Conservation (phyloP, 2,113 vertebrate genomes). For the Leptosomus discolor region DNA sequence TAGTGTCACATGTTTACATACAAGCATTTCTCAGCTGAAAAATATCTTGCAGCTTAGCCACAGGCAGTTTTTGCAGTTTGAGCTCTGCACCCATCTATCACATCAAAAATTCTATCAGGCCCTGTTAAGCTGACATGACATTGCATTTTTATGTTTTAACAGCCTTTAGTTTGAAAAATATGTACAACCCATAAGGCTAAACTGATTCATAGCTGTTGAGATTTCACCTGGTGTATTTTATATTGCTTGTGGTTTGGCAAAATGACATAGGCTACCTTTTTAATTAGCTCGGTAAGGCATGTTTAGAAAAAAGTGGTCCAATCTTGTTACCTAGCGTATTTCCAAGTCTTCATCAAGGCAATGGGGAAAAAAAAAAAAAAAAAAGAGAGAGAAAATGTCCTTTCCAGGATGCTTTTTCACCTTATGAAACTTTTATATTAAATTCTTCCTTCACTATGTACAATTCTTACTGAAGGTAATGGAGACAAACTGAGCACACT, state of each 20-base stretch:
- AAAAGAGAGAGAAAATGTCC: background rate
- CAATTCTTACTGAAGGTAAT: background rate
- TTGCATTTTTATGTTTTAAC: slow-evolving; percentile 28
- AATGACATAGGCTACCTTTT: background rate
- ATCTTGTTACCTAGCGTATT: background rate
- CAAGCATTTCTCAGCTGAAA: slow-evolving; percentile 36
- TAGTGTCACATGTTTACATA: slow-evolving; percentile 33
- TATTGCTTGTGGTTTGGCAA: background rate
- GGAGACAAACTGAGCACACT: background rate
- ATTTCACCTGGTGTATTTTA: background rate
- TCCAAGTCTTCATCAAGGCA: background rate
- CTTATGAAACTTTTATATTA: background rate
- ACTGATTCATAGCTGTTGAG: background rate
- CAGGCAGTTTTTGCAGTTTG: slow-evolving; percentile 24
- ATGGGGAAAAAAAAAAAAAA: background rate
- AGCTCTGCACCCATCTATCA: slow-evolving; percentile 22
- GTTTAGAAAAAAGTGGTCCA: background rate
- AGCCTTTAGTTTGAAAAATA: background rate
- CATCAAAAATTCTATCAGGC: slow-evolving; percentile 14
- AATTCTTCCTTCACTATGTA: background rate
- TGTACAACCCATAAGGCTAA: background rate
- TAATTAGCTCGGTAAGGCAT: rapidly evolving
- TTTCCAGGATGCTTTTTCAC: background rate
- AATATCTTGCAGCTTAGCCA: slow-evolving; percentile 43
- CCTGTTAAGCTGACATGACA: slow-evolving; percentile 14